These are phyloP conservation scores for Zoroaster sp. DNA, from an alignment of 53 echinoderm and acorn worm species.

Conservation along the genomic window DNA sequence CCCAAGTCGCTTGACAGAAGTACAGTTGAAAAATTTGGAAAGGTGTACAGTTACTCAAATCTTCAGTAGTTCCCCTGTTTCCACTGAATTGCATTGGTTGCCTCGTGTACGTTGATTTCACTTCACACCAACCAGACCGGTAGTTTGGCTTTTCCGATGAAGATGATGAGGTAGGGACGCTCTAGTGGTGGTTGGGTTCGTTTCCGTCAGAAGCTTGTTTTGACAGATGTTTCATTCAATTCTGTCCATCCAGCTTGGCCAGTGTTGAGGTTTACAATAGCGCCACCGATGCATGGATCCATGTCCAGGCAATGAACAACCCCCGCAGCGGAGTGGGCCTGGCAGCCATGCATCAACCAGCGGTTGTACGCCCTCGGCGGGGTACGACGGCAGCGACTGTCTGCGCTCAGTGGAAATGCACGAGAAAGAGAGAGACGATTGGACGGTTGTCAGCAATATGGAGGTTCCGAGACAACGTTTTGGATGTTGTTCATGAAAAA, in stretches of 20 bases:
- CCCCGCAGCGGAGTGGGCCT: constrained; percentile 90
- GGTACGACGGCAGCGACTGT: constrained; percentile 82
- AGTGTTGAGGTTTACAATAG: constrained; percentile 89
- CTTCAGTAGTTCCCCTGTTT: too few species aligned
- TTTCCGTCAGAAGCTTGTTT: not conserved
- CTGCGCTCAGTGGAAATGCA: constrained; percentile 83
- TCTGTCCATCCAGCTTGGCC: constrained; percentile 62
- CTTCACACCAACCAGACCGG: too few species aligned
- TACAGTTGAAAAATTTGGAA: too few species aligned
- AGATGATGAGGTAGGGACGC: too few species aligned
- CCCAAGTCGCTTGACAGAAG: too few species aligned
- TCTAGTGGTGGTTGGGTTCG: too few species aligned
- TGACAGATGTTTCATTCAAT: not conserved
- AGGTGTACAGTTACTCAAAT: too few species aligned
- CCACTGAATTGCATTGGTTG: too few species aligned
- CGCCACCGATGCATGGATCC: constrained; percentile 70
- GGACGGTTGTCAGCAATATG: constrained; percentile 85
- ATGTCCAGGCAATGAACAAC: constrained; percentile 49
- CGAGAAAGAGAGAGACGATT: constrained; percentile 80
- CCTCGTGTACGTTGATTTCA: too few species aligned
- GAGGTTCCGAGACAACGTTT: constrained; percentile 77
- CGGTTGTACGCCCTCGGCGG: constrained; percentile 88
- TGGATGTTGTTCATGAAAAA: constrained; percentile 79
- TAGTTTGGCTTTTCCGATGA: too few species aligned
- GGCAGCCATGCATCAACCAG: constrained; percentile 73